Base-by-base conservation (phyloP, 2,888 invertebrate species). In the Ophion ellenae region DNA sequence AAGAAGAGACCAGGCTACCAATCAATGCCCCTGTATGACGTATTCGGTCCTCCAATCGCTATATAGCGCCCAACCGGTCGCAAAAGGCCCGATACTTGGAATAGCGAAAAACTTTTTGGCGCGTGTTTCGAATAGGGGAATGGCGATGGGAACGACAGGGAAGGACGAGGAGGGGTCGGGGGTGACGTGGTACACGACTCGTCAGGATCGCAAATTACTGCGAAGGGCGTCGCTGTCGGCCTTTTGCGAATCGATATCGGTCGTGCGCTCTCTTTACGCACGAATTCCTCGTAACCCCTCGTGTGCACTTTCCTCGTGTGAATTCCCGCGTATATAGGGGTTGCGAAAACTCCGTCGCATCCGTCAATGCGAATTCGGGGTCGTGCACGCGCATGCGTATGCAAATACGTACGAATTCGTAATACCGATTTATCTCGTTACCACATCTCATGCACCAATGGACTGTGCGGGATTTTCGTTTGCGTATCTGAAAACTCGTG, bases 161-260 rank as follows among this genome's bases (percentile, higher is more conserved):
- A 75, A 53, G 17, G 53, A 57, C 63, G 67, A 80, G 74, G 14
- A 70, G 47, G 71, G 75, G 78, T n/a, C 32, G 66, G 45, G 59
- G 53, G 63, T 45, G 74, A 20, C 80, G 85, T 28, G 59, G 78
- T 81, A 73, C 73, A 70, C 64, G 67, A 53, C 77, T 85, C 81
- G 85, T 74, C 81, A 75, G 82, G 85, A 82, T 79, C 76, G 85
- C 83, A 69, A 83, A 83, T 85, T 83, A 83, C 69, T 73, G 63
- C 53, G 63, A 75, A 80, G 83, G 83, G 80, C 83, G 80, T 81
- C 77, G 59, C 81, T 76, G 69, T 83, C 83, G 83, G 83, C 83
- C 82, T 77, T 67, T 73, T 73, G 79, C 86, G 79, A 87, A 88
- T 88, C 88, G 88, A 88, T 88, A 88, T 85, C 66, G 83, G 70